Percentiles rank a stretch among this genome's conserved stretches.
phyloP scores from a whole-genome alignment of 2,113 vertebrate species.

The Nerophis lumbriciformis region DNA sequence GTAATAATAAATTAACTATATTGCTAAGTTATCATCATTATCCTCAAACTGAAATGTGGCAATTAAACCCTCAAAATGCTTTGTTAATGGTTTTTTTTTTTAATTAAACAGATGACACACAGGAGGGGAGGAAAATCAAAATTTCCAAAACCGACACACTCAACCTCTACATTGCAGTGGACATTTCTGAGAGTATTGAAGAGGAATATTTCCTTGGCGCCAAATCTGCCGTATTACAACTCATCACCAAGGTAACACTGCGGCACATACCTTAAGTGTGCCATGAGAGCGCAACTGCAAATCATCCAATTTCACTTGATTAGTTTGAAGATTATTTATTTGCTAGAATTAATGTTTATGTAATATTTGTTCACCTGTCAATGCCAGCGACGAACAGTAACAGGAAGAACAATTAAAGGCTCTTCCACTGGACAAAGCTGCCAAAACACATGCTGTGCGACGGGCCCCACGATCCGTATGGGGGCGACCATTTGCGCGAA shows the following conservation, averaged over 20 bases:
- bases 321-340: too few species aligned
- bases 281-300: too few species aligned
- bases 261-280: too few species aligned
- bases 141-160: constrained; percentile 54
- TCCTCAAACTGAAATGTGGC: background rate
- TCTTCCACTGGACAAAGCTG: too few species aligned
- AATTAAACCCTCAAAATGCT: background rate
- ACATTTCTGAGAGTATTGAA: constrained; percentile 67
- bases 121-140: constrained; percentile 43
- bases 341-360: too few species aligned
- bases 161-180: constrained; percentile 71
- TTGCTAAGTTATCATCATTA: background rate
- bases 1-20: too few species aligned
- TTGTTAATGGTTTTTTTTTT: constrained; percentile 1
- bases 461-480: too few species aligned
- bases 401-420: background rate
- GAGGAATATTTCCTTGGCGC: background rate
- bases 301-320: too few species aligned
- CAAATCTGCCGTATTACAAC: constrained; percentile 21
- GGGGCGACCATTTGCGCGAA: too few species aligned
- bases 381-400: background rate
- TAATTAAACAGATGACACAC: constrained; percentile 43
- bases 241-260: constrained; percentile 63
- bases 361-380: too few species aligned
- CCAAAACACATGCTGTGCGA: too few species aligned